Evolutionary conservation across 1,140 invertebrate species (phyloP).

Genomic region (Drosophila virilis): DNA sequence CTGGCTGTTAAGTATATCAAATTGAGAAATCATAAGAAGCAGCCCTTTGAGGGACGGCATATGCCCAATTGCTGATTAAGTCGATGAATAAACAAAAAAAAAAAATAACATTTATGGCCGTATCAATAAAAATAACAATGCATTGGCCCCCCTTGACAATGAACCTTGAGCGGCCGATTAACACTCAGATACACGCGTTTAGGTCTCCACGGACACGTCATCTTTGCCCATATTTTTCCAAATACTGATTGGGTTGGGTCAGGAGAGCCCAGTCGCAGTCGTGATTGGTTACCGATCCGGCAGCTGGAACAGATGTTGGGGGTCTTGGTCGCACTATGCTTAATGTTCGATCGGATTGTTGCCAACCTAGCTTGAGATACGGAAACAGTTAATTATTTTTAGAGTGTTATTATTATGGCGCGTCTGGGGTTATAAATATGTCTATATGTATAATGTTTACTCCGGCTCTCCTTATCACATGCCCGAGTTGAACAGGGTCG

Average conservation of each 20-base stretch:
- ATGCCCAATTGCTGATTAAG: not conserved
- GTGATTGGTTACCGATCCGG: too few relatives aligned
- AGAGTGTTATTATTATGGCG: slow-evolving; percentile 7
- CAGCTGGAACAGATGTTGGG: too few relatives aligned
- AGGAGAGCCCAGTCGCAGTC: not conserved
- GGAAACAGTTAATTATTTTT: slow-evolving; percentile 9
- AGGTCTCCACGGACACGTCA: slow-evolving; percentile 4
- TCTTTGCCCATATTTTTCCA: not conserved
- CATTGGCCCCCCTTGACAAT: not conserved
- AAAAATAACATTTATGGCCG: not conserved
- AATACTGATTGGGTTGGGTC: slow-evolving; percentile 10
- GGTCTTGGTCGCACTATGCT: too few relatives aligned
- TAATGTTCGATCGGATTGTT: not conserved
- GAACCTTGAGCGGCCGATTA: slow-evolving; percentile 15
- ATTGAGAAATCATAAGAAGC: not conserved
- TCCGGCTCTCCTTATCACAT: slow-evolving; percentile 42
- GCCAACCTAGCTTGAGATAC: not conserved
- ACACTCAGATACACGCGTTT: not conserved
- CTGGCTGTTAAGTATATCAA: not conserved
- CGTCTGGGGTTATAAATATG: slow-evolving; percentile 28
- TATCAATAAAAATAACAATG: not conserved
- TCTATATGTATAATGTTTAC: slow-evolving; percentile 36
- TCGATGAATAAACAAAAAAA: too few relatives aligned
- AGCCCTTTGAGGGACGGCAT: not conserved
- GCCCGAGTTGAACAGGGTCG: slow-evolving; percentile 41